phyloP scores from a whole-genome alignment of 1,140 invertebrate species.

The Trachelipus rathkii region DNA sequence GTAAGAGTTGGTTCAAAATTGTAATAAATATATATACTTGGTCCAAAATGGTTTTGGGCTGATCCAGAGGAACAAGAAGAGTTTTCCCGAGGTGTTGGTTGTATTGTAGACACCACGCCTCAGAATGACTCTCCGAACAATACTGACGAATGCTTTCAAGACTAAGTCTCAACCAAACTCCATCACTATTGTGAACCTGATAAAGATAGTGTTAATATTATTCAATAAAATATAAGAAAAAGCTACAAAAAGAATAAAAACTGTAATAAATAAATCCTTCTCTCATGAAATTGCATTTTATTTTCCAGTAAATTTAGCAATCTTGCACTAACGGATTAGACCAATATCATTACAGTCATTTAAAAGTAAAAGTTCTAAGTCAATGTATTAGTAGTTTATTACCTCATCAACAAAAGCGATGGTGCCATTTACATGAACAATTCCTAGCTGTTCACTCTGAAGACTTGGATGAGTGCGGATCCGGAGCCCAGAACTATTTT shows the following conservation, averaged over 20 bases:
- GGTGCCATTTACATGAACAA: constrained; percentile 78
- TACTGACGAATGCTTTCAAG: constrained; percentile 78
- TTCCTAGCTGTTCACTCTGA: constrained; percentile 89
- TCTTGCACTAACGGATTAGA: no score
- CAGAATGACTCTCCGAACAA: constrained; percentile 60
- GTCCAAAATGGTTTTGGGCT: constrained; percentile 56
- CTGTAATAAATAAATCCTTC: no score
- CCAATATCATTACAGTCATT: no score
- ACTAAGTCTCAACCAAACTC: constrained; percentile 86
- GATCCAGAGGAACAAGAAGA: constrained; percentile 74
- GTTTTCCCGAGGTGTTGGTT: constrained; percentile 87
- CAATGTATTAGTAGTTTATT: constrained; percentile 40
- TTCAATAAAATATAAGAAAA: no score
- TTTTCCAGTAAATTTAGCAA: no score
- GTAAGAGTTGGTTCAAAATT: no score
- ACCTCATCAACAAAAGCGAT: constrained; percentile 90
- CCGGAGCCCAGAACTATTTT: constrained; percentile 80
- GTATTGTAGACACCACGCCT: constrained; percentile 94
- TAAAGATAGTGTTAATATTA: no score
- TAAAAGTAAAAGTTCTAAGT: neutral
- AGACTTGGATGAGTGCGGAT: constrained; percentile 87
- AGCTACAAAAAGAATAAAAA: no score
- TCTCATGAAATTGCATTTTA: no score
- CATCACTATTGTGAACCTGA: constrained; percentile 91
- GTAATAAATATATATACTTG: no score